Percentiles rank a stretch among this genome's conserved stretches.
Evolutionary conservation across 1,140 invertebrate species (phyloP).

Genomic region (Leptestheria dahalacensis): DNA sequence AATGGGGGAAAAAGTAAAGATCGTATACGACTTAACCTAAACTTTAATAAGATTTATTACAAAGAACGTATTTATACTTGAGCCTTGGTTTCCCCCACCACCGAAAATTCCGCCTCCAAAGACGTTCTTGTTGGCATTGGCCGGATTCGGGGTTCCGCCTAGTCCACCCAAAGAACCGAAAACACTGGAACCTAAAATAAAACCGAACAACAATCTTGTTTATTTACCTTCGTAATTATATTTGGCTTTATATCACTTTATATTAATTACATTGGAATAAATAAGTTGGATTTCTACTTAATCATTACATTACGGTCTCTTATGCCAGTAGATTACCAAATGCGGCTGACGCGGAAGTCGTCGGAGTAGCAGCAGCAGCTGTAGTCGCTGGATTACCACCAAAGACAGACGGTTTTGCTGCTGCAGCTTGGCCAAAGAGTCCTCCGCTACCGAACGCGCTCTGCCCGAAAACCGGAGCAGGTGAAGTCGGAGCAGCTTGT

Average conservation of each 20-base stretch:
- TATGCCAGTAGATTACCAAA: not conserved
- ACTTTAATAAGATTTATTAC: not conserved
- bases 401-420: not conserved
- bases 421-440: not conserved
- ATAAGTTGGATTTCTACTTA: no score
- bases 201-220: not conserved
- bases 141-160: slow-evolving; percentile 19
- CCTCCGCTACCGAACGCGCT: not conserved
- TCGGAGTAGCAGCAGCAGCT: not conserved
- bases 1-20: not conserved
- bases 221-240: no score
- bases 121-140: slow-evolving; percentile 19
- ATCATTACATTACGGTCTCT: no score
- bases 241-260: not conserved
- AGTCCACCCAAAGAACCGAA: slow-evolving; percentile 18
- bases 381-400: not conserved
- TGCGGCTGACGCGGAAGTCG: not conserved
- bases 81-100: not conserved
- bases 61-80: not conserved
- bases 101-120: slow-evolving; percentile 16
- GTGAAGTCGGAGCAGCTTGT: not conserved
- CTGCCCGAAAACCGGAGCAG: not conserved
- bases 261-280: no score
- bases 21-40: not conserved
- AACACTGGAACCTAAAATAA: not conserved